Evolutionary conservation across 2,888 invertebrate species (phyloP), one percentile per base, ranked within the genome.

Genomic region (Bhutanitis thaidina): DNA sequence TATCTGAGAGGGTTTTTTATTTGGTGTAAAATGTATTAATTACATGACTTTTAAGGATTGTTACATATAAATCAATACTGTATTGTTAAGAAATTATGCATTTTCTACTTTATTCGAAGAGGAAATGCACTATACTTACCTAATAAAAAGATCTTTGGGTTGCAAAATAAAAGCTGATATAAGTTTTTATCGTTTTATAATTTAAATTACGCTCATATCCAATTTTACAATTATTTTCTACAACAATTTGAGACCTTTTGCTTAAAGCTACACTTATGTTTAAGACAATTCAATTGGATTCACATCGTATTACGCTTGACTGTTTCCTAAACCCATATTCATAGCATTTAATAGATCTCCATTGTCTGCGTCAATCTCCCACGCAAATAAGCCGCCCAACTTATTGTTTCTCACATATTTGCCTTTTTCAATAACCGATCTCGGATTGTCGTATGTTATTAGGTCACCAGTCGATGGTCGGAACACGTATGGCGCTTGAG

Each of bases 361-460:
- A 58, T 88, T 89, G 54, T 89, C 89, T 0, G 89, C 89, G 40
- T 89, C 89, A 1, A 89, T 78, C 67, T 89, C 89, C 89, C 89
- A 89, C 7, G 89, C 81, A 51, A 89, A 89, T 7, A 89, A 58
- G 43, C 89, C 89, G 4, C 89, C 89, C 0, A 89, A 64, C 51
- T 88, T 89, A 56, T 89, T 88, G 56, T 80, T 82, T 57, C 88
- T 78, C 12, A 86, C 89, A 55, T 89, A 89, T 59, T 89, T 89
- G 3, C 80, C 89, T 58, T 89, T 89, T 55, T 85, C 89, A 20
- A 87, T 87, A 32, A 81, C 80, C 0, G 89, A 89, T 58, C 89
- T 72, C 0, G 83, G 78, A 54, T 89, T 84, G 25, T 89, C 89
- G 54, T 89, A 89, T 0, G 89, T 88, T 16, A 89, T 71, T 1